Percentiles rank a stretch among this genome's conserved stretches.
These are phyloP conservation scores for Neodontobutis hainanensis DNA, from an alignment of 2,113 vertebrate species.

Conservation along the genomic window DNA sequence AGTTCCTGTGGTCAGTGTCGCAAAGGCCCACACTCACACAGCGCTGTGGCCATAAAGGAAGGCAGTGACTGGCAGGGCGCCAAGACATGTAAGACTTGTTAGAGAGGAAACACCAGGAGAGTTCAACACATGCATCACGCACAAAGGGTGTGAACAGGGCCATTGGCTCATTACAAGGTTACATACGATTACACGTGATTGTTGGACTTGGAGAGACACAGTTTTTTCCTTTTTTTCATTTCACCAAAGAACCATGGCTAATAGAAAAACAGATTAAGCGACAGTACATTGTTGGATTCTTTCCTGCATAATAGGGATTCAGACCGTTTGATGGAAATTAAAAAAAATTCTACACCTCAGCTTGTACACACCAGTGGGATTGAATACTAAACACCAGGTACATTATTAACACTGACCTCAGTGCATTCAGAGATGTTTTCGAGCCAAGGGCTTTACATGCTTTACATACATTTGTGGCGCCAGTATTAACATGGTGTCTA, in stretches of 20 bases:
- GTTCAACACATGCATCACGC: conserved; percentile 17
- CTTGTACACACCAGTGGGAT: neutral
- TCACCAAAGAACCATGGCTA: neutral
- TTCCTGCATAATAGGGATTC: neutral
- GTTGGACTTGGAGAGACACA: neutral
- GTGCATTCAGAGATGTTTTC: neutral
- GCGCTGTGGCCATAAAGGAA: conserved; percentile 18
- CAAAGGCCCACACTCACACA: conserved; percentile 5
- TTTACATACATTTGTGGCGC: neutral
- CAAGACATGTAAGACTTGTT: conserved; percentile 12
- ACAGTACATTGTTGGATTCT: conserved; percentile 5
- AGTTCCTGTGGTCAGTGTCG: conserved; percentile 8
- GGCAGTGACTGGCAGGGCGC: conserved; percentile 13
- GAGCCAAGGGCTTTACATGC: conserved; percentile 1
- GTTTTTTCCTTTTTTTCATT: neutral
- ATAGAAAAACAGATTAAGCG: conserved; percentile 9
- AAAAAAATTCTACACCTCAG: conserved; percentile 1
- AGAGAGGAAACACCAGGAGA: conserved; percentile 16
- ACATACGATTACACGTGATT: neutral
- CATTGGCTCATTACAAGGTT: conserved; percentile 16
- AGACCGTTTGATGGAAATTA: neutral
- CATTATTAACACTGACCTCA: conserved; percentile 1
- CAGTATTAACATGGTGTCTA: neutral
- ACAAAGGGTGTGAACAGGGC: conserved; percentile 12
- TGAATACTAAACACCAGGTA: conserved; percentile 7